These are phyloP conservation scores for Hippopotamyrus pictus DNA, from an alignment of 2,797 vertebrate species.

Conservation along the genomic window DNA sequence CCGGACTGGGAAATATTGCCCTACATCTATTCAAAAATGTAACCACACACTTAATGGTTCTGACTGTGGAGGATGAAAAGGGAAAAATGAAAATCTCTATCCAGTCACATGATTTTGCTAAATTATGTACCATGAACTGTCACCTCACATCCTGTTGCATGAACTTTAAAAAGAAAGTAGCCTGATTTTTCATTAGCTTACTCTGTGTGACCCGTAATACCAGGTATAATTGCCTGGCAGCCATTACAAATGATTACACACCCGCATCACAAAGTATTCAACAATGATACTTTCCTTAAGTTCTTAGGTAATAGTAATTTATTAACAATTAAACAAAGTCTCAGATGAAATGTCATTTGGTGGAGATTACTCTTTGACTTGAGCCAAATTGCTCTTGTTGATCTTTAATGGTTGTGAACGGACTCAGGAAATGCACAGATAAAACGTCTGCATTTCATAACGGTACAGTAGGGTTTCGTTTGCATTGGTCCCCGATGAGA, in stretches of 20 bases:
- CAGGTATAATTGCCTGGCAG: not conserved
- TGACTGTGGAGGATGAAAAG: not conserved
- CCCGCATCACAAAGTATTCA: not conserved
- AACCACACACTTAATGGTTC: not conserved
- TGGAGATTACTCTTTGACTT: not conserved
- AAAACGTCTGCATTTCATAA: not conserved
- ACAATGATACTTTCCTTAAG: not conserved
- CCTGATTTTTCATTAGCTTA: not conserved
- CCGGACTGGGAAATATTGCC: not conserved
- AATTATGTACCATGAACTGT: not conserved
- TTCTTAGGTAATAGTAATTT: not conserved
- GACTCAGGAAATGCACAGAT: not conserved
- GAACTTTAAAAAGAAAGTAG: not conserved
- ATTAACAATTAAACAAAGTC: not conserved
- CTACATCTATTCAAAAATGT: not conserved
- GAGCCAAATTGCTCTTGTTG: not conserved
- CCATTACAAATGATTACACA: not conserved
- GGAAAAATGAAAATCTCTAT: not conserved
- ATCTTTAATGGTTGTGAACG: not conserved
- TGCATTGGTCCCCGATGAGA: not conserved
- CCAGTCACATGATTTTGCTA: not conserved
- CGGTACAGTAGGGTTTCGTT: not conserved
- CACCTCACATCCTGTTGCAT: not conserved
- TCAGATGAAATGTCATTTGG: not conserved
- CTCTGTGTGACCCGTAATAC: not conserved